A percentile compares a stretch with the other conserved stretches of the same genome.
phyloP scores from a whole-genome alignment of 2,797 vertebrate genomes.

The Manis pentadactyla region DNA sequence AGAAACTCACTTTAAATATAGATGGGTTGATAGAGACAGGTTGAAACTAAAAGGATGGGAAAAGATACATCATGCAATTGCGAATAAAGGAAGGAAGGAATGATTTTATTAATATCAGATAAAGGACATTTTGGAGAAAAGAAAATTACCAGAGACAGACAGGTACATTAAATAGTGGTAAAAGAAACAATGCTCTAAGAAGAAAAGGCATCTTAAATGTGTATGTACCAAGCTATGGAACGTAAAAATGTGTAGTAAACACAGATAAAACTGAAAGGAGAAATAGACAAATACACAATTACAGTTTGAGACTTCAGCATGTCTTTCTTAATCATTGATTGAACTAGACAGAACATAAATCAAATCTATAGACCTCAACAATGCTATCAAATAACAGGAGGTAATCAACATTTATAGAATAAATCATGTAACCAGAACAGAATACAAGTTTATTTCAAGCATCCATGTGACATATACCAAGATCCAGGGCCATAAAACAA shows the following conservation, averaged over 20 bases:
- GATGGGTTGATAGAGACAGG: not conserved
- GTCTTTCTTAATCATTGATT: not conserved
- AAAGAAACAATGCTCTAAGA: not conserved
- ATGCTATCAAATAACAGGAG: not conserved
- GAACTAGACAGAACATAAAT: not conserved
- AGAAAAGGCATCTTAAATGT: not conserved
- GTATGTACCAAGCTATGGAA: not conserved
- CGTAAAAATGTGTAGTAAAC: not conserved
- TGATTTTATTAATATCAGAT: not conserved
- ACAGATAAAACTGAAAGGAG: not conserved
- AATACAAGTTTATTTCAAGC: not conserved
- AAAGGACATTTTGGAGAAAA: not conserved
- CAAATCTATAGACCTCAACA: not conserved
- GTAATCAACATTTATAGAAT: not conserved
- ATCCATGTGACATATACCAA: not conserved
- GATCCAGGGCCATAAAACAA: not conserved
- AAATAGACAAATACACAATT: not conserved
- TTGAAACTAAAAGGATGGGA: not conserved
- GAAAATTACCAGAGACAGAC: not conserved
- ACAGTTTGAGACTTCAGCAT: not conserved
- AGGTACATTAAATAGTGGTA: not conserved
- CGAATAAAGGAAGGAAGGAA: not conserved
- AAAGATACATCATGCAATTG: not conserved
- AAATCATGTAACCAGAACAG: not conserved
- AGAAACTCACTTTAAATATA: slow-evolving; percentile 8